A percentile compares a stretch with the other conserved stretches of the same genome.
Conservation (phyloP, 2,888 invertebrate species). For the Opisthograptis luteolata region DNA sequence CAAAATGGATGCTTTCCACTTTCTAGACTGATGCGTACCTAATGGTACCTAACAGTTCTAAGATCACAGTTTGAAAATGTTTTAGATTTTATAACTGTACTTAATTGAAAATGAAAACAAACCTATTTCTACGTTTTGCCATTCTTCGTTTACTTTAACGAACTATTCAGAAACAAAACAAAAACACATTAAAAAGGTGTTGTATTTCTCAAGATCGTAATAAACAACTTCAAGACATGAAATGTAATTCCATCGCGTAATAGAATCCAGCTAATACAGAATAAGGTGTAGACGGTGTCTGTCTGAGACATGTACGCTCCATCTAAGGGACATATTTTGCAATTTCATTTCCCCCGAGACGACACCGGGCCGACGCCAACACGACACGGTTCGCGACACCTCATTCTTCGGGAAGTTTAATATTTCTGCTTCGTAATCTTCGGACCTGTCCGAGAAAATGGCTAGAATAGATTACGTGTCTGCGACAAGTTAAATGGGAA, state of each 20-base stretch:
- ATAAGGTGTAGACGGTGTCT: slow-evolving; percentile 41
- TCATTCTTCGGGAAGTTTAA: slow-evolving; percentile 66
- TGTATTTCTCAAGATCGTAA: too few species aligned
- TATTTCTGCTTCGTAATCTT: slow-evolving; percentile 66
- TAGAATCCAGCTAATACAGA: slow-evolving; percentile 37
- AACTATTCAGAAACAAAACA: too few species aligned
- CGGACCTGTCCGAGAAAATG: slow-evolving; percentile 45
- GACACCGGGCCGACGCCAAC: slow-evolving; percentile 44
- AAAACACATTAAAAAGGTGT: too few species aligned
- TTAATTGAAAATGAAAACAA: too few species aligned
- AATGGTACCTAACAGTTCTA: too few species aligned
- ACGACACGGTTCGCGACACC: slow-evolving; percentile 50
- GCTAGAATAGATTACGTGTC: slow-evolving; percentile 30
- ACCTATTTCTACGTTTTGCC: too few species aligned
- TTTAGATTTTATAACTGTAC: too few species aligned
- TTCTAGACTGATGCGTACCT: too few species aligned
- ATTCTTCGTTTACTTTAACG: too few species aligned
- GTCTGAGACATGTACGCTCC: slow-evolving; percentile 59
- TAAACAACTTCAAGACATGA: too few species aligned
- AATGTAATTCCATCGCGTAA: slow-evolving; percentile 32
- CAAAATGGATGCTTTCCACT: too few species aligned
- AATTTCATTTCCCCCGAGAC: slow-evolving; percentile 76
- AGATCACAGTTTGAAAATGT: too few species aligned
- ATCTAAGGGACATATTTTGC: slow-evolving; percentile 70
- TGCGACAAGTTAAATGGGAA: slow-evolving; percentile 27